A percentile compares a stretch with the other conserved stretches of the same genome.
These are phyloP conservation scores for Microplitis mediator DNA, from an alignment of 1,140 invertebrate species.

Conservation along the genomic window DNA sequence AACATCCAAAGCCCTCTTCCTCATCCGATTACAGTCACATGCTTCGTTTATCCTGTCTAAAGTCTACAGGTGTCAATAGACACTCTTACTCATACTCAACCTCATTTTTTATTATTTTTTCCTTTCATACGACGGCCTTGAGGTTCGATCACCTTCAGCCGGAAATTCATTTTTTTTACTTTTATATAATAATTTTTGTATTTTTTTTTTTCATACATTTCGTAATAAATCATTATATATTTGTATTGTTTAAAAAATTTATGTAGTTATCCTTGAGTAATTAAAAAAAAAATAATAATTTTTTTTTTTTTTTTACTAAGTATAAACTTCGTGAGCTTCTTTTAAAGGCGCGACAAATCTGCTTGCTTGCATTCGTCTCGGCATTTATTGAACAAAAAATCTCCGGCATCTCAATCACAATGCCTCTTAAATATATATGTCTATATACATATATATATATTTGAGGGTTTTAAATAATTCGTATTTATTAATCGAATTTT, in stretches of 20 bases:
- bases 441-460: no score
- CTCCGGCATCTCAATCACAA: slow-evolving; percentile 26
- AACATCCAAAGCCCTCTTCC: no score
- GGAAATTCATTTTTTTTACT: neutral
- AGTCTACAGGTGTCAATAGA: no score
- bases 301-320: neutral
- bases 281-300: neutral
- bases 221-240: neutral
- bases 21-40: no score
- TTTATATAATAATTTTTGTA: neutral
- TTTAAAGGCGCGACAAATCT: slow-evolving; percentile 24
- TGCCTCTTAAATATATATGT: neutral
- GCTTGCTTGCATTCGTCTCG: slow-evolving; percentile 12
- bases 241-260: neutral
- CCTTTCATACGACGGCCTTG: neutral
- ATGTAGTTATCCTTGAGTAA: no score
- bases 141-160: neutral
- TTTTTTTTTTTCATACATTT: neutral
- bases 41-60: no score
- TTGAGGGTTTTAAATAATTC: no score
- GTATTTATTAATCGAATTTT: no score
- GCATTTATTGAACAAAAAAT: slow-evolving; percentile 18
- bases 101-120: neutral
- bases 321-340: neutral
- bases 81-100: neutral